Conservation (phyloP, 1,140 invertebrate genomes). For the Calephelis nemesis region DNA sequence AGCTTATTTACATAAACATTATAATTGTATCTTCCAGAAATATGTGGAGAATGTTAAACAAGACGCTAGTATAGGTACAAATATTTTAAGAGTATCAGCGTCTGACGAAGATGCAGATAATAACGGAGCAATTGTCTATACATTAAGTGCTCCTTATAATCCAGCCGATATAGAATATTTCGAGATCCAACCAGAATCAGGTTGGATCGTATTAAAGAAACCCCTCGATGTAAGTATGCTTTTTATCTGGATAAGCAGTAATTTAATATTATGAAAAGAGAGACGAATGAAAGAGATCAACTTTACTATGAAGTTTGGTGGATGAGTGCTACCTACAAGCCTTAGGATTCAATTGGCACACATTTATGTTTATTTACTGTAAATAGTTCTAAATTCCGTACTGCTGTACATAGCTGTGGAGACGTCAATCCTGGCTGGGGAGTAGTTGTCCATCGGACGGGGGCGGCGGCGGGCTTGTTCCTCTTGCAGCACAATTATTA, state of each 20-base stretch:
- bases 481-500: constrained; percentile 78
- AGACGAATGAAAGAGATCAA: constrained; percentile 74
- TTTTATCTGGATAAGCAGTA: constrained; percentile 26
- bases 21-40: constrained; percentile 84
- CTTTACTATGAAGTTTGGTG: constrained; percentile 77
- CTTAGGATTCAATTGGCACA: constrained; percentile 79
- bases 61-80: constrained; percentile 96
- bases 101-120: constrained; percentile 97
- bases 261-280: constrained; percentile 53
- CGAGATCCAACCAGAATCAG: constrained; percentile 96
- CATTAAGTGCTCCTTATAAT: constrained; percentile 91
- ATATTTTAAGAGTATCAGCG: constrained; percentile 95
- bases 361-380: constrained; percentile 71
- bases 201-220: constrained; percentile 96
- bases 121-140: constrained; percentile 96
- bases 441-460: constrained; percentile 78
- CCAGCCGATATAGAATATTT: constrained; percentile 94
- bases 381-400: constrained; percentile 78
- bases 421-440: constrained; percentile 76
- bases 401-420: constrained; percentile 76
- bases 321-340: constrained; percentile 78
- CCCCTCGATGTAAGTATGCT: constrained; percentile 94
- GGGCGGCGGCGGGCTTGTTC: constrained; percentile 67
- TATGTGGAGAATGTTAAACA: constrained; percentile 98
- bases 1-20: not conserved